These are phyloP conservation scores for Drymonia ruficornis DNA, from an alignment of 2,888 invertebrate genomes.

Conservation along the genomic window DNA sequence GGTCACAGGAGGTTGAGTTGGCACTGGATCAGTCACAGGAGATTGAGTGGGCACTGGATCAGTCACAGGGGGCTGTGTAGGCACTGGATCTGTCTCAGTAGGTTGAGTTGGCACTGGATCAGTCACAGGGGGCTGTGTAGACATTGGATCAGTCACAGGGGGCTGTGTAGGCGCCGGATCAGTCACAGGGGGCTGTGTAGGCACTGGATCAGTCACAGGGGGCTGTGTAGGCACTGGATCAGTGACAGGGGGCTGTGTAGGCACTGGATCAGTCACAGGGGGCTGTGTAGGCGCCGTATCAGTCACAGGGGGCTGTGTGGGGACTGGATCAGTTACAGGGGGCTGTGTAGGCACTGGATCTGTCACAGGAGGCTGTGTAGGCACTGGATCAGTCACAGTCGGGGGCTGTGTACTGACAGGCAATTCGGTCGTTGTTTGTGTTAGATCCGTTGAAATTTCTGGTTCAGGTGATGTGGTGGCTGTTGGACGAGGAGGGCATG, in stretches of 20 bases:
- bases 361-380: neutral
- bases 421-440: neutral
- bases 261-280: neutral
- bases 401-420: neutral
- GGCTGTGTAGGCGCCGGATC: neutral
- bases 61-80: neutral
- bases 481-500: conserved; percentile 33
- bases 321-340: neutral
- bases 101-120: conserved; percentile 1
- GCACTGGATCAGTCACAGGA: neutral
- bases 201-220: neutral
- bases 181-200: neutral
- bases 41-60: neutral
- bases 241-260: neutral
- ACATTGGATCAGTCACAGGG: neutral
- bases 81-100: neutral
- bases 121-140: neutral
- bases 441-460: neutral
- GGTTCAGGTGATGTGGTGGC: neutral
- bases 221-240: neutral
- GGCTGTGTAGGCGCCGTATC: neutral
- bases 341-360: neutral
- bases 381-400: neutral
- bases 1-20: neutral
- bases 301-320: neutral